Conservation (phyloP, 2,888 invertebrate species). For the Fabriciana adippe region DNA sequence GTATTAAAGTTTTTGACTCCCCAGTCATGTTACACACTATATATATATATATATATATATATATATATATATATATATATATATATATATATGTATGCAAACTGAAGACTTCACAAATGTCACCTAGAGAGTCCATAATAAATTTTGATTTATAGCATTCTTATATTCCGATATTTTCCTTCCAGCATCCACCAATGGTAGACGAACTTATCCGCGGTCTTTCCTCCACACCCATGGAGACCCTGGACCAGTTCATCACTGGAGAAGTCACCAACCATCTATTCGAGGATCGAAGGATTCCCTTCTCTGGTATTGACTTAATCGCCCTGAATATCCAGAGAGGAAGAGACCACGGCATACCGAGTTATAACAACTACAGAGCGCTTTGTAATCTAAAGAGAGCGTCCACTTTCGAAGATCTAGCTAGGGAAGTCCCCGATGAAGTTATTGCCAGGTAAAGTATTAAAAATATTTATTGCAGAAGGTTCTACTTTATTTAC, state of each 20-base stretch:
- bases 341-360: slow-evolving; percentile 93
- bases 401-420: slow-evolving; percentile 92
- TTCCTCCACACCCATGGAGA: slow-evolving; percentile 95
- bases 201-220: slow-evolving; percentile 94
- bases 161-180: slow-evolving; percentile 9
- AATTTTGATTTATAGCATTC: not conserved
- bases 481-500: too few species aligned
- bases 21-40: too few species aligned
- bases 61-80: too few species aligned
- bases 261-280: slow-evolving; percentile 97
- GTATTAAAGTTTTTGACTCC: too few species aligned
- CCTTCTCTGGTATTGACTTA: slow-evolving; percentile 95
- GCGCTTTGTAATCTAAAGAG: slow-evolving; percentile 94
- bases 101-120: too few species aligned
- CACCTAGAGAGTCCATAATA: too few species aligned
- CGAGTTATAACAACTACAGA: slow-evolving; percentile 94
- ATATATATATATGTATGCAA: too few species aligned
- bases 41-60: too few species aligned
- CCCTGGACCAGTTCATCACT: slow-evolving; percentile 95
- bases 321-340: slow-evolving; percentile 95
- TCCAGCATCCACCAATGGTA: slow-evolving; percentile 86
- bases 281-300: slow-evolving; percentile 93
- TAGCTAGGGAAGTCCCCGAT: slow-evolving; percentile 92
- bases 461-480: not conserved
- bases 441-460: slow-evolving; percentile 87